Evolutionary conservation across 2,113 vertebrate genomes (phyloP).

Genomic region (Sinosuthora webbiana): DNA sequence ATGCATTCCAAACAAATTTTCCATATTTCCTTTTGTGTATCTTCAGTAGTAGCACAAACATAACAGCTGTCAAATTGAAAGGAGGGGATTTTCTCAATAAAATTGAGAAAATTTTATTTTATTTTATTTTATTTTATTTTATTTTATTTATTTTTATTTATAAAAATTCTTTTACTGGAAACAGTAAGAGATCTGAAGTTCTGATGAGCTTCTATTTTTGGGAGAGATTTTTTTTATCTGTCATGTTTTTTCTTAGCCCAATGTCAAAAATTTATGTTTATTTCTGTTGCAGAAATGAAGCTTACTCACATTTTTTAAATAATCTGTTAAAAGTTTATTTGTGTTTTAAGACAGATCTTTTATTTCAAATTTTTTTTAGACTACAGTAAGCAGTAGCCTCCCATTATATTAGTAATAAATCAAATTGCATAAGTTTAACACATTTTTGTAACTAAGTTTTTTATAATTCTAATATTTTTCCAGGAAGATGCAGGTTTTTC

Average conservation of each 20-base stretch:
- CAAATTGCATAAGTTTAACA: background rate
- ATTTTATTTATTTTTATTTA: too few relatives aligned
- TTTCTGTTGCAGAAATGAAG: background rate
- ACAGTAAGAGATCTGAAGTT: background rate
- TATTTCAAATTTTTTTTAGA: background rate
- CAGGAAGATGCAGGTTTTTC: background rate
- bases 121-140: too few relatives aligned
- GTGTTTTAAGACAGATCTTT: background rate
- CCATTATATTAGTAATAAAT: background rate
- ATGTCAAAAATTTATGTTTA: background rate
- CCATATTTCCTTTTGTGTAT: accelerated
- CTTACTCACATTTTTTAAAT: background rate
- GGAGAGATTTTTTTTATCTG: background rate
- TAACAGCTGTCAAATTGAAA: background rate
- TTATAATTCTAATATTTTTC: background rate
- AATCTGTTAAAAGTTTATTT: background rate
- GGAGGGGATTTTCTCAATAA: background rate
- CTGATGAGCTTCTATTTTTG: background rate
- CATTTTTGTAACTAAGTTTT: background rate
- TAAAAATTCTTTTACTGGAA: background rate
- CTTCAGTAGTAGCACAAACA: background rate
- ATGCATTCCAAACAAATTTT: background rate
- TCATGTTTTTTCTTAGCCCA: background rate
- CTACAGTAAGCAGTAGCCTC: background rate
- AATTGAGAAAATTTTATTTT: too few relatives aligned